A percentile compares a stretch with the other conserved stretches of the same genome.
phyloP scores from a whole-genome alignment of 2,113 vertebrate species.

The Dermatemys mawii region DNA sequence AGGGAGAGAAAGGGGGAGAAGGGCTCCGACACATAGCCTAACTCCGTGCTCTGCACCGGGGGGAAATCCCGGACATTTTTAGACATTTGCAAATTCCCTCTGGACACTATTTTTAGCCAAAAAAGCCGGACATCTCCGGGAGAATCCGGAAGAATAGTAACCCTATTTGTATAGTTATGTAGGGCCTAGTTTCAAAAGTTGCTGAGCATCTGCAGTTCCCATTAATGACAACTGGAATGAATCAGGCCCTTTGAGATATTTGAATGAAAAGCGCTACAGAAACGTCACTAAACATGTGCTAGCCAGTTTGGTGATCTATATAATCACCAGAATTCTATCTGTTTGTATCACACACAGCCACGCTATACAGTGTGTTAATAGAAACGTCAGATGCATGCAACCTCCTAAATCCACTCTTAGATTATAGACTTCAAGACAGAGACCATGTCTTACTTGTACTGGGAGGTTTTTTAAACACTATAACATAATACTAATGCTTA shows the following conservation, averaged over 20 bases:
- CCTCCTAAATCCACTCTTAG: not conserved
- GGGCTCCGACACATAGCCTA: too few species aligned
- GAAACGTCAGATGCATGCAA: not conserved
- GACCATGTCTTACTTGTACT: not conserved
- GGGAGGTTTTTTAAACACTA: not conserved
- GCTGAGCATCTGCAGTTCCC: not conserved
- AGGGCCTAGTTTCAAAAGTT: not conserved
- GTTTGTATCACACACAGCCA: not conserved
- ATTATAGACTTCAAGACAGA: not conserved
- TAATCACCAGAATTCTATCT: not conserved
- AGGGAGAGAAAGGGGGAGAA: too few species aligned
- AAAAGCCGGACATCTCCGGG: too few species aligned
- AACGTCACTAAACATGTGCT: not conserved
- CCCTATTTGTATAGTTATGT: not conserved
- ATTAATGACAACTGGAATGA: not conserved
- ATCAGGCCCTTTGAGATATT: not conserved
- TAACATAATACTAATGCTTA: not conserved
- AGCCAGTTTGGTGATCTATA: not conserved
- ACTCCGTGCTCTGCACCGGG: too few species aligned
- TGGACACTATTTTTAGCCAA: too few species aligned
- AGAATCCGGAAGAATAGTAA: too few species aligned
- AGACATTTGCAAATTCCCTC: too few species aligned
- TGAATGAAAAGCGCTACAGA: not conserved
- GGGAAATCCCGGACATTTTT: too few species aligned
- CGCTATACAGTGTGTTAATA: not conserved